Evolutionary conservation across 2,888 invertebrate genomes (phyloP).

Genomic region (Rotaria sp.): DNA sequence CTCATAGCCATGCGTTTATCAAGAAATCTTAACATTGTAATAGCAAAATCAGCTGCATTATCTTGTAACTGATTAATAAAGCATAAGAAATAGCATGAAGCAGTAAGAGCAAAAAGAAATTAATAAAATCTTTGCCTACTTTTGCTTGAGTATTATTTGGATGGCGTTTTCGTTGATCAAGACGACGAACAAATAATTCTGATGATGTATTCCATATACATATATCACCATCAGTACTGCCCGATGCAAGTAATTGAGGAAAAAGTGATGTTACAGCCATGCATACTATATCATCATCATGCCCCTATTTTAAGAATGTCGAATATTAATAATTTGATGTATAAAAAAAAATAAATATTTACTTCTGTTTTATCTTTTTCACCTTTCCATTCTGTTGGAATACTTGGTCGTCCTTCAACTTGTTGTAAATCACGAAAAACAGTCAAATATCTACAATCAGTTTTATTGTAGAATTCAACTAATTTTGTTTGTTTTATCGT

Average conservation of each 20-base stretch:
- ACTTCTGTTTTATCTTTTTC: slow-evolving; percentile 43
- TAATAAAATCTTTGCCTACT: background rate
- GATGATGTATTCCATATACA: slow-evolving; percentile 55
- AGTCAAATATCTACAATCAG: slow-evolving; percentile 47
- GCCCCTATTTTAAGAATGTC: slow-evolving; percentile 45
- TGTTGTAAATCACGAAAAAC: slow-evolving; percentile 49
- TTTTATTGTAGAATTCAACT: background rate
- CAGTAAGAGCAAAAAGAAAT: background rate
- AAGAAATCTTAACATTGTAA: slow-evolving; percentile 49
- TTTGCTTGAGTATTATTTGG: background rate
- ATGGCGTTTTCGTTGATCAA: slow-evolving; percentile 46
- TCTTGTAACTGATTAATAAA: background rate
- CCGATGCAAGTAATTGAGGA: slow-evolving; percentile 52
- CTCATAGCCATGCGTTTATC: slow-evolving; percentile 47
- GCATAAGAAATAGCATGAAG: background rate
- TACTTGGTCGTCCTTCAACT: slow-evolving; percentile 44
- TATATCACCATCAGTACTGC: slow-evolving; percentile 54
- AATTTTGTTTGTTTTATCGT: background rate
- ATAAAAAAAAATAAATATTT: background rate
- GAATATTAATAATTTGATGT: too few species aligned
- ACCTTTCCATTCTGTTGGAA: slow-evolving; percentile 54
- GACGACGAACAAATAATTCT: slow-evolving; percentile 48
- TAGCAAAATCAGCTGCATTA: slow-evolving; percentile 46
- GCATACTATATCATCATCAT: slow-evolving; percentile 53
- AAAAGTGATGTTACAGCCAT: slow-evolving; percentile 45